Percentiles rank a stretch among this genome's conserved stretches.
phyloP scores from a whole-genome alignment of 2,888 invertebrate species.

The Lasioglossum vierecki region DNA sequence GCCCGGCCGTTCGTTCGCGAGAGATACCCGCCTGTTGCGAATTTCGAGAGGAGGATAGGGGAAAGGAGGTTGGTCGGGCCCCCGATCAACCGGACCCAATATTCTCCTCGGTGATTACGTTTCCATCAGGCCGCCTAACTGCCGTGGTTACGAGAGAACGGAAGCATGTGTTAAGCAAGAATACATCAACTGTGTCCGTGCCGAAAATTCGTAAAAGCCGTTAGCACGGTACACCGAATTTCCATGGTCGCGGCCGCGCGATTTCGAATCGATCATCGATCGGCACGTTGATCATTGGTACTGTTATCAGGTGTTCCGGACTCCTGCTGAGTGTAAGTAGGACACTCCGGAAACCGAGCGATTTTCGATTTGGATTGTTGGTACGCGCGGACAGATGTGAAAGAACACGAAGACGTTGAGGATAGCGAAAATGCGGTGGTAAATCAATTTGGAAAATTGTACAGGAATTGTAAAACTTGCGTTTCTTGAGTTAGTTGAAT shows the following conservation, averaged over 20 bases:
- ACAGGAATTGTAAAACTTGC: too few species aligned
- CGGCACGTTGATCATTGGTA: constrained; percentile 35
- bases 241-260: constrained; percentile 9
- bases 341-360: too few species aligned
- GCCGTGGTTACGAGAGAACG: constrained; percentile 45
- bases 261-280: constrained; percentile 20
- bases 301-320: constrained; percentile 36
- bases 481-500: too few species aligned
- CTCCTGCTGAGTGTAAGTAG: constrained; percentile 7
- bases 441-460: too few species aligned
- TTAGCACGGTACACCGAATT: constrained; percentile 49
- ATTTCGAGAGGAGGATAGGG: constrained; percentile 39
- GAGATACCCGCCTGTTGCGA: constrained; percentile 32
- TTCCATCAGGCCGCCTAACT: constrained; percentile 49
- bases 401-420: too few species aligned
- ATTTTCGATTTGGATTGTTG: too few species aligned
- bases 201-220: constrained; percentile 58
- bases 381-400: too few species aligned
- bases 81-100: constrained; percentile 37
- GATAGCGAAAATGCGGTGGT: too few species aligned
- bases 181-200: constrained; percentile 41
- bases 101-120: constrained; percentile 56
- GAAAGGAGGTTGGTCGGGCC: constrained; percentile 38
- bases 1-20: constrained; percentile 3
- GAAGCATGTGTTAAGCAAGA: constrained; percentile 49